Conservation (phyloP, 2,888 invertebrate species). For the Oxyteleia sp. region DNA sequence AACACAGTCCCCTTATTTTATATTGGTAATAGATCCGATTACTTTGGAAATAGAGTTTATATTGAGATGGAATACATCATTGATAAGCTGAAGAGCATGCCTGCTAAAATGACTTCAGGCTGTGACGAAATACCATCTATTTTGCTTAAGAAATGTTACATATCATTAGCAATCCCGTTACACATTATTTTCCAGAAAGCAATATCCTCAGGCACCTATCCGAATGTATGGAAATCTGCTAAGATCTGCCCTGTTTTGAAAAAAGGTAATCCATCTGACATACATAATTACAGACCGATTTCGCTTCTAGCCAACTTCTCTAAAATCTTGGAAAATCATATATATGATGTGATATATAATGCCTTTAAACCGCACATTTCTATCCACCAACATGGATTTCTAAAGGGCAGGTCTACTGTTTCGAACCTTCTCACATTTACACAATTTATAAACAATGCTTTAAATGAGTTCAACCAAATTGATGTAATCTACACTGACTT, state of each 20-base stretch:
- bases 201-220: not conserved
- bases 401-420: not conserved
- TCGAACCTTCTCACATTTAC: not conserved
- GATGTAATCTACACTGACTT: slow-evolving; percentile 4
- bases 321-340: not conserved
- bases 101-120: not conserved
- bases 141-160: not conserved
- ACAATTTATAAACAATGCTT: not conserved
- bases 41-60: not conserved
- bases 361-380: not conserved
- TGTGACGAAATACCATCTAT: not conserved
- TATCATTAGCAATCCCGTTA: not conserved
- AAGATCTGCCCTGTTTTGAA: slow-evolving; percentile 9
- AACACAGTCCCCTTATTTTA: too few species aligned
- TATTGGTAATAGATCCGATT: not conserved
- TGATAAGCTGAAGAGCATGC: not conserved
- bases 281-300: slow-evolving; percentile 12
- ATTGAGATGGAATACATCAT: not conserved
- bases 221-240: not conserved
- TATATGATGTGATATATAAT: not conserved
- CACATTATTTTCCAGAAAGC: not conserved
- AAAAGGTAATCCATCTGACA: not conserved
- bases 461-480: not conserved
- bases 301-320: slow-evolving; percentile 6
- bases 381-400: not conserved